Evolutionary conservation across 2,888 invertebrate species (phyloP).

Genomic region (Strigamia maritima): DNA sequence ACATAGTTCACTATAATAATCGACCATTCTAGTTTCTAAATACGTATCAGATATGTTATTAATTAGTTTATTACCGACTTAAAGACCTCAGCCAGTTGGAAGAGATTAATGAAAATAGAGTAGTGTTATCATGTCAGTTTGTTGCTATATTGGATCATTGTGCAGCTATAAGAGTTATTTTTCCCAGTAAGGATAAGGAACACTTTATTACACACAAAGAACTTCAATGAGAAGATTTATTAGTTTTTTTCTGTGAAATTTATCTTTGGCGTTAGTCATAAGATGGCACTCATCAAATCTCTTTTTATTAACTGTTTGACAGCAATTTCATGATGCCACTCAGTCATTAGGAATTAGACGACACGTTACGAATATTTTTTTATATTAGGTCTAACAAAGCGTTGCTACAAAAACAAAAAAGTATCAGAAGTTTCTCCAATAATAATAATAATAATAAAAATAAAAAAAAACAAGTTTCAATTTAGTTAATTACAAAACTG

Average conservation of each 20-base stretch:
- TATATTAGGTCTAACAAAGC: background rate
- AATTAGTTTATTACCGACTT: background rate
- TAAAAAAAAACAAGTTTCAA: no score
- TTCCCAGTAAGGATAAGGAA: background rate
- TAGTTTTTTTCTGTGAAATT: background rate
- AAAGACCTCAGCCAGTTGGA: background rate
- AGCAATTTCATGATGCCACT: background rate
- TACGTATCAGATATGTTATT: background rate
- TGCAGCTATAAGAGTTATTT: background rate
- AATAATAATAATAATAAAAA: no score
- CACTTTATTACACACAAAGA: conserved; percentile 1
- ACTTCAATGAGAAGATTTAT: background rate
- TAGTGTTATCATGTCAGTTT: conserved; percentile 1
- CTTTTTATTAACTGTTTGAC: conserved; percentile 1
- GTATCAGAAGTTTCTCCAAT: no score
- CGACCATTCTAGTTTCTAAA: no score
- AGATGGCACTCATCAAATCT: background rate
- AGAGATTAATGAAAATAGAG: background rate
- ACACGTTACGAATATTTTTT: background rate
- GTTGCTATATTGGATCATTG: background rate
- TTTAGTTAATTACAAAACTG: no score
- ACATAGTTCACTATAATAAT: no score
- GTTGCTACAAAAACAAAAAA: no score
- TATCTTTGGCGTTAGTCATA: background rate
- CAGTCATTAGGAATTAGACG: background rate